A percentile compares a stretch with the other conserved stretches of the same genome.
These are phyloP conservation scores for Pachycephus smyrnensis DNA, from an alignment of 2,888 invertebrate species.

Conservation along the genomic window DNA sequence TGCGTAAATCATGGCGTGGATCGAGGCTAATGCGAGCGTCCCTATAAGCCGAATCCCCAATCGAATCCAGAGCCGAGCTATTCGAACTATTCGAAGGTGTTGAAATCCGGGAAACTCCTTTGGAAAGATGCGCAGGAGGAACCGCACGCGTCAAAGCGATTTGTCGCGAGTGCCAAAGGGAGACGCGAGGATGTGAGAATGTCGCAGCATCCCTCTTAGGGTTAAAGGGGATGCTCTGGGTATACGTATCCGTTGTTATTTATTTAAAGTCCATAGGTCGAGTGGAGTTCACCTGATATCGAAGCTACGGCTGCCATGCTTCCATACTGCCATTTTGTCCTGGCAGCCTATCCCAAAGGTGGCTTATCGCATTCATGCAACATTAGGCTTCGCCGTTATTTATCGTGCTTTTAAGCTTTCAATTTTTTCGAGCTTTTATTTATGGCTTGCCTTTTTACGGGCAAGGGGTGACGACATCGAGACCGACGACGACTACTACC, in stretches of 20 bases:
- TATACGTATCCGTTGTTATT: constrained; percentile 40
- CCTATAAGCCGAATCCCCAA: neutral
- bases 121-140: neutral
- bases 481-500: neutral
- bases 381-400: constrained; percentile 64
- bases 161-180: neutral
- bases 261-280: constrained; percentile 48
- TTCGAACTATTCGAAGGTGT: neutral
- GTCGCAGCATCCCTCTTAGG: constrained; percentile 9
- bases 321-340: neutral
- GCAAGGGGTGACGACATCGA: constrained; percentile 15
- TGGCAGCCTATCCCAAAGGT: constrained; percentile 30
- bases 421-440: constrained; percentile 42
- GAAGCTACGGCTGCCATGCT: neutral
- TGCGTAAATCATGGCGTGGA: neutral
- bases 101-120: neutral
- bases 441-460: constrained; percentile 24
- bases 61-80: neutral
- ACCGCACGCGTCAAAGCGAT: neutral
- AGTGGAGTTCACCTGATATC: constrained; percentile 47
- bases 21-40: neutral
- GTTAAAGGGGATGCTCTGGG: neutral
- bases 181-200: constrained; percentile 9
- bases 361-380: constrained; percentile 66
- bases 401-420: constrained; percentile 51